These are phyloP conservation scores for Chrysaora quinquecirrha DNA, from an alignment of 30 jellyfish, hydroid and myxozoan genomes.

Conservation along the genomic window DNA sequence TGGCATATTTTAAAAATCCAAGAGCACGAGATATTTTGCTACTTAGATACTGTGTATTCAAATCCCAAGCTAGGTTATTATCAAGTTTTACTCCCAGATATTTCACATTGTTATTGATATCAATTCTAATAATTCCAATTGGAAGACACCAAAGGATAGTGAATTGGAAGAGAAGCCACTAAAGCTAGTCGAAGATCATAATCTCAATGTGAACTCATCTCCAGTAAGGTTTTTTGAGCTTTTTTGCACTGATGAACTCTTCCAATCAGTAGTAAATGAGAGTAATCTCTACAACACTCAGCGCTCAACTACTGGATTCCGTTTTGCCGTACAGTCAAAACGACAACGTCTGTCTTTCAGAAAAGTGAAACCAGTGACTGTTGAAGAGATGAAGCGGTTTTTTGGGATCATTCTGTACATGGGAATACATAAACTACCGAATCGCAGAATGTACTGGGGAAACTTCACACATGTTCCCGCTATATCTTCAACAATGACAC, in stretches of 20 bases:
- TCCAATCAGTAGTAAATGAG: background rate
- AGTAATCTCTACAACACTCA: conserved; percentile 41
- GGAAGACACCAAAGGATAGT: background rate
- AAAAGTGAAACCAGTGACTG: conserved; percentile 20
- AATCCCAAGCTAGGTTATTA: conserved; percentile 7
- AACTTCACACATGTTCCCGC: conserved; percentile 31
- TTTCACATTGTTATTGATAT: conserved; percentile 4
- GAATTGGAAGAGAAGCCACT: background rate
- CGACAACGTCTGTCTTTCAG: background rate
- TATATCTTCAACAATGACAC: conserved; percentile 38
- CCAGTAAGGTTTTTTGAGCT: conserved; percentile 28
- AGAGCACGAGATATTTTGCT: conserved; percentile 18
- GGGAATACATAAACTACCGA: conserved; percentile 45
- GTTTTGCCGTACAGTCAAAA: conserved; percentile 7
- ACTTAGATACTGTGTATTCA: conserved; percentile 9
- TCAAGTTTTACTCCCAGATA: conserved; percentile 14
- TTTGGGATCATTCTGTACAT: conserved; percentile 32
- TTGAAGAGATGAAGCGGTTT: conserved; percentile 33
- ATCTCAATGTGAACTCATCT: conserved; percentile 7
- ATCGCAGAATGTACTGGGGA: conserved; percentile 64
- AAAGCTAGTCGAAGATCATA: background rate
- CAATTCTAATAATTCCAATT: too few relatives aligned
- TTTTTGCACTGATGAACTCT: conserved; percentile 25
- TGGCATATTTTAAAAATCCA: conserved; percentile 3
- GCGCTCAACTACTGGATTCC: conserved; percentile 26